Evolutionary conservation across 2,797 vertebrate species (phyloP), one percentile per base, ranked within the genome.

Genomic region (Taenioides sp.): DNA sequence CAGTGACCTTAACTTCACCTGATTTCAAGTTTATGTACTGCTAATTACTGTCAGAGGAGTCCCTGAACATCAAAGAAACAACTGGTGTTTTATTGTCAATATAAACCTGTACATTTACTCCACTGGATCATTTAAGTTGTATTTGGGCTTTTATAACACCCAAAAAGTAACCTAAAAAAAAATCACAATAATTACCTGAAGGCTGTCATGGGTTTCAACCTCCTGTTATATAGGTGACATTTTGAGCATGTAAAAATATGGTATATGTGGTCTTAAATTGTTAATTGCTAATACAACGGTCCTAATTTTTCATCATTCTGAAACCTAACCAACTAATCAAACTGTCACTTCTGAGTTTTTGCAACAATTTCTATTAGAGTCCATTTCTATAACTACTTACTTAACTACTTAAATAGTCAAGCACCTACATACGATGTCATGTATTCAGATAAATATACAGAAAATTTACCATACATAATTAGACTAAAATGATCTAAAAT

Each of bases 361-460:
- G 7, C 23, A 3, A 16, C 57, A 16, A 16, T 12, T 16, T 27
- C 23, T 6, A 17, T 49, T 5, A 6, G 52, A 10, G 22, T 77
- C 69, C 20, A 71, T 61, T 59, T 64, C 20, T 50, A 65, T 64
- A 58, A 70, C 9, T 9, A 23, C 34, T 59, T 9, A 23, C 34
- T 59, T 1, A 55, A 20, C 1, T 57, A 23, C 7, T 25, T 25
- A 20, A 34, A 62, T n/a, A 4, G 14, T 16, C 28, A 31, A 23
- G 17, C 27, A 5, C 59, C n/a, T 55, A 18, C 16, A 34, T 7
- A 57, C 23, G 22, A 57, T 25, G 54, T 22, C 2, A 55, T 23
- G 11, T 23, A 23, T 14, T 57, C 22, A 23, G 54, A 57, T 7
- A n/a, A 54, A 22, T 11, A 54, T 11, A 54, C 10, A 14, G n/a